Evolutionary conservation across 1,140 invertebrate genomes (phyloP), one percentile per base, ranked within the genome.

Genomic region (Metopolophium dirhodum): DNA sequence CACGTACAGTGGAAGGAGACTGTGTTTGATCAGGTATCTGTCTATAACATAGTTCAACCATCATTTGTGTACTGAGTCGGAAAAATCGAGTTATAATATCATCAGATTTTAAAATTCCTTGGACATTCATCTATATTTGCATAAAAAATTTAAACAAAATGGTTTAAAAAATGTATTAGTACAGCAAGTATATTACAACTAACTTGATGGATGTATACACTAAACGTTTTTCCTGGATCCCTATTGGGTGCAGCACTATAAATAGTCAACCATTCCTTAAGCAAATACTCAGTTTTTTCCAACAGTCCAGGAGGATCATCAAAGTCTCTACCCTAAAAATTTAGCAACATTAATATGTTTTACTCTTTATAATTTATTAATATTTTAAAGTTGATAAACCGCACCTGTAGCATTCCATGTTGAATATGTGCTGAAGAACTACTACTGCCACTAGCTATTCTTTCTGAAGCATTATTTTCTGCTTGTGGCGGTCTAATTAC

Each of bases 31-130:
- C 96, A 35, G 96, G 95, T 26, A 98, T 95, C 9, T 97, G 96
- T 93, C 98, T 96, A 95, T 99, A 99, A 90, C 98, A 98, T 87
- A 99, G 96, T 95, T 99, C 99, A 0, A 99, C 98, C 95, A 99
- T 99, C 96, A 99, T 97, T 95, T 99, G 98, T 0, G 98, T 99
- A 90, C 98, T 99, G 37, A 99, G 97, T 49, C 99, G 97, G 96
- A 99, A 99, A 96, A 99, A 99, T 94, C 99, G 95, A 0, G 98
- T 99, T 91, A 99, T 99, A 94, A 99, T 96, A 95, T 99, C 99
- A 94, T 99, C 99, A 0, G 98, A 99, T 95, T 99, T 99, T 26
- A 99, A 95, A 88, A 99, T 99, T 7, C 99, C 99, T 94, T 99
- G 98, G 93, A 98, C 96, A 94, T 99, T 99, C 98, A 99, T 99